Percentiles rank a stretch among this genome's conserved stretches.
phyloP scores from a whole-genome alignment of 2,888 invertebrate species.

The Zygaena filipendulae region DNA sequence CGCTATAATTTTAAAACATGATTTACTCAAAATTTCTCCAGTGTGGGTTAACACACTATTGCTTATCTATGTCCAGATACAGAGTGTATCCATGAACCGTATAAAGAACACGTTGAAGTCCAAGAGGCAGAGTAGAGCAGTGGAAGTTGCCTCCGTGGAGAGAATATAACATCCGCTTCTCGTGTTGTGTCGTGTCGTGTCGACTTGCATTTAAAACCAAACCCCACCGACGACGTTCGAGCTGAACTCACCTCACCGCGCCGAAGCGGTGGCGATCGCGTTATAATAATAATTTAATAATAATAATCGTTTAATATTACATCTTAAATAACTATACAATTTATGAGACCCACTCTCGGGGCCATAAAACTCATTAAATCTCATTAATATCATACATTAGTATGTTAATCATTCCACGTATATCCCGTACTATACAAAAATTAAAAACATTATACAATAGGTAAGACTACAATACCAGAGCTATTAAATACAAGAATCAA shows the following conservation, averaged over 20 bases:
- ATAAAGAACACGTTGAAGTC: no score
- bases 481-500: slow-evolving; percentile 62
- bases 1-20: no score
- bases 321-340: slow-evolving; percentile 58
- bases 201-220: no score
- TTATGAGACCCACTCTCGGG: slow-evolving; percentile 34
- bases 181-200: no score
- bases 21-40: no score
- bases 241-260: not conserved
- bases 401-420: slow-evolving; percentile 34
- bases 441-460: slow-evolving; percentile 65
- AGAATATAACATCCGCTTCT: no score
- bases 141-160: no score
- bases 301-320: slow-evolving; percentile 41
- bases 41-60: no score
- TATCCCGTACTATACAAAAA: slow-evolving; percentile 61
- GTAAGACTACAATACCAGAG: slow-evolving; percentile 56
- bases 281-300: slow-evolving; percentile 22
- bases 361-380: slow-evolving; percentile 47
- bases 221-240: no score
- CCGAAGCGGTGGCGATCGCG: not conserved
- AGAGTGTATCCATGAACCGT: no score
- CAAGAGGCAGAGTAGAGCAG: no score
- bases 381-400: slow-evolving; percentile 51
- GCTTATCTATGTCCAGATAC: no score